Evolutionary conservation across 1,140 invertebrate genomes (phyloP).

Genomic region (Phenacoccus solenopsis): DNA sequence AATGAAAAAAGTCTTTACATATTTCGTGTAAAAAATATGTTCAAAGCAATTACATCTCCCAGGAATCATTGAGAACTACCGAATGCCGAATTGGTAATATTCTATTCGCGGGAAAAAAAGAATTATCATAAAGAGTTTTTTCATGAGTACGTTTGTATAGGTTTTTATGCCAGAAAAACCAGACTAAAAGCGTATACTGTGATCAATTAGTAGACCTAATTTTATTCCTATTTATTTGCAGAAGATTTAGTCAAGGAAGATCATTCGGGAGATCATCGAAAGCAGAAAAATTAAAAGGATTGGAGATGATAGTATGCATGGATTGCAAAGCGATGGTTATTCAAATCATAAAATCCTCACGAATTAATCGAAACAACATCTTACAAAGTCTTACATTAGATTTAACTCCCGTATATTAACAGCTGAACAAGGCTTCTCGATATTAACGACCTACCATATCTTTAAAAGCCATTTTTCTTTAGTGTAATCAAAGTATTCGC

Average conservation of each 20-base stretch:
- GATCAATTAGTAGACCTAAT: too few species aligned
- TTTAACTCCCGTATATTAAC: slow-evolving; percentile 60
- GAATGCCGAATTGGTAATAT: too few species aligned
- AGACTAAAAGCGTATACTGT: too few species aligned
- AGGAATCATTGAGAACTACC: too few species aligned
- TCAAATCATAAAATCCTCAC: slow-evolving; percentile 78
- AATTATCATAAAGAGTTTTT: too few species aligned
- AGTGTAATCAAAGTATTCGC: neutral
- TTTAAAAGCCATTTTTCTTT: neutral
- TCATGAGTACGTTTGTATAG: too few species aligned
- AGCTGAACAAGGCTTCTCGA: neutral
- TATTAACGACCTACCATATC: neutral
- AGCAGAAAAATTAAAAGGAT: slow-evolving; percentile 53
- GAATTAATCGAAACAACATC: slow-evolving; percentile 62
- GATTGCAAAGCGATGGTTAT: slow-evolving; percentile 89
- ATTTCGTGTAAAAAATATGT: too few species aligned
- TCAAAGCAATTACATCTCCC: too few species aligned
- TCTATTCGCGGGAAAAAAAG: too few species aligned
- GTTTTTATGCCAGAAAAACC: too few species aligned
- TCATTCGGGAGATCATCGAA: slow-evolving; percentile 25
- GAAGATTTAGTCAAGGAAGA: neutral
- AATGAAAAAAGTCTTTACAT: too few species aligned
- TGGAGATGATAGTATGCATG: slow-evolving; percentile 78
- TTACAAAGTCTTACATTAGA: slow-evolving; percentile 66
- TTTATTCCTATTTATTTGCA: too few species aligned